phyloP scores from a whole-genome alignment of 2,113 vertebrate genomes.

The Tetraodon nigroviridis region DNA sequence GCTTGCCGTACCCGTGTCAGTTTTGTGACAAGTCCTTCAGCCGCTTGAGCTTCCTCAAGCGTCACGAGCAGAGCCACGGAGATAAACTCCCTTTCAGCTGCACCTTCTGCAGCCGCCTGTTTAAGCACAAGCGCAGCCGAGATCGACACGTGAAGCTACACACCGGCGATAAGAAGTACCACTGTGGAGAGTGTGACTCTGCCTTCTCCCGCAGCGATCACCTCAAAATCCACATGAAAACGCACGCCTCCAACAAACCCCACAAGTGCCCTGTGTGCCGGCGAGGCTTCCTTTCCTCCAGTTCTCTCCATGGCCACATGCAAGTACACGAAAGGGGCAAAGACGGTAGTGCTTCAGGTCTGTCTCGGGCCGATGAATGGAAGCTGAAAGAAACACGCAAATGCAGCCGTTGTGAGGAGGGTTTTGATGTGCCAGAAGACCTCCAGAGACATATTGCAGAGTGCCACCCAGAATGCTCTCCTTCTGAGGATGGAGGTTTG shows the following conservation, averaged over 20 bases:
- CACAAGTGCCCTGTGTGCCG: constrained; percentile 98
- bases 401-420: constrained; percentile 96
- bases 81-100: constrained; percentile 98
- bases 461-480: constrained; percentile 95
- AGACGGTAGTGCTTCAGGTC: constrained; percentile 82
- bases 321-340: constrained; percentile 94
- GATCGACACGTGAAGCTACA: constrained; percentile 97
- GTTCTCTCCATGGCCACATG: constrained; percentile 96
- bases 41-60: constrained; percentile 96
- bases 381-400: constrained; percentile 95
- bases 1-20: constrained; percentile 94
- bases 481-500: constrained; percentile 86
- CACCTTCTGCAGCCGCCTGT: constrained; percentile 94
- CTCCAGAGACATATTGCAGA: constrained; percentile 95
- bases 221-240: constrained; percentile 98
- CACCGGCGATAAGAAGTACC: constrained; percentile 96
- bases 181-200: constrained; percentile 95
- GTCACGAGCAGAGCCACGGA: constrained; percentile 96
- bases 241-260: constrained; percentile 97
- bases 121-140: constrained; percentile 97
- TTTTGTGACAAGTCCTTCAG: constrained; percentile 98
- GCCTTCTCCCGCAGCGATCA: constrained; percentile 97
- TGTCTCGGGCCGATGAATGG: constrained; percentile 87
- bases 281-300: constrained; percentile 92
- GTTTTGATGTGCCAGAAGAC: constrained; percentile 95